These are phyloP conservation scores for Xyrichtys novacula DNA, from an alignment of 2,797 vertebrate genomes.

Conservation along the genomic window DNA sequence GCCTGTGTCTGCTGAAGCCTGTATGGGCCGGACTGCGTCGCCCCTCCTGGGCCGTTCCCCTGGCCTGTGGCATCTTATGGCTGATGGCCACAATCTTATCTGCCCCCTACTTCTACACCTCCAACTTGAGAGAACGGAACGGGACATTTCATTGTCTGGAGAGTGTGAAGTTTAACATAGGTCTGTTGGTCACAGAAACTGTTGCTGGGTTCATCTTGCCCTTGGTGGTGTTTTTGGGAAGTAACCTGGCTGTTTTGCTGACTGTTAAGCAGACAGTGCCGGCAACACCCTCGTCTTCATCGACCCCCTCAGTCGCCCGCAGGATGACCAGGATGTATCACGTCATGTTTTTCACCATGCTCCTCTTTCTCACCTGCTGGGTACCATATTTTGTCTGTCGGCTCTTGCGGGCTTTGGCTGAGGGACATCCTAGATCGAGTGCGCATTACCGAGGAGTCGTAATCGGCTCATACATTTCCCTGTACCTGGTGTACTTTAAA, in stretches of 20 bases:
- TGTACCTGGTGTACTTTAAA: conserved; percentile 85
- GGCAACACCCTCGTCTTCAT: conserved; percentile 36
- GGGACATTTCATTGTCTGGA: conserved; percentile 62
- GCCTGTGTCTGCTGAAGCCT: conserved; percentile 84
- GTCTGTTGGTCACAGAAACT: conserved; percentile 79
- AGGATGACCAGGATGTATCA: conserved; percentile 82
- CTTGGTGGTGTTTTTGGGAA: conserved; percentile 81
- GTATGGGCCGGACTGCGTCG: conserved; percentile 83
- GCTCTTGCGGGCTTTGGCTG: conserved; percentile 67
- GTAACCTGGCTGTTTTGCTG: conserved; percentile 82
- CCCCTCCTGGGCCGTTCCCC: conserved; percentile 82
- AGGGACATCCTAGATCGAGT: rapidly evolving
- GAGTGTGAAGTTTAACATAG: conserved; percentile 1
- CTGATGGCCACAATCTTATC: conserved; percentile 69
- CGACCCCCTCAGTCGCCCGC: conserved; percentile 44
- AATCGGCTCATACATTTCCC: conserved; percentile 60
- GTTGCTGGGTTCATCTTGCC: conserved; percentile 82
- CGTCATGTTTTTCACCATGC: conserved; percentile 84
- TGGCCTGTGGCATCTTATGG: conserved; percentile 82
- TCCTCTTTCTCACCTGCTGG: conserved; percentile 87
- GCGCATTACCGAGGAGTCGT: rapidly evolving
- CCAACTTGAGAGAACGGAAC: rapidly evolving
- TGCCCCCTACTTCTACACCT: conserved; percentile 74
- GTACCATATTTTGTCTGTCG: conserved; percentile 86
- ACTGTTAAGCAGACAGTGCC: conserved; percentile 50